Evolutionary conservation across 2,888 invertebrate species (phyloP).

Genomic region (Agrotis exclamationis): DNA sequence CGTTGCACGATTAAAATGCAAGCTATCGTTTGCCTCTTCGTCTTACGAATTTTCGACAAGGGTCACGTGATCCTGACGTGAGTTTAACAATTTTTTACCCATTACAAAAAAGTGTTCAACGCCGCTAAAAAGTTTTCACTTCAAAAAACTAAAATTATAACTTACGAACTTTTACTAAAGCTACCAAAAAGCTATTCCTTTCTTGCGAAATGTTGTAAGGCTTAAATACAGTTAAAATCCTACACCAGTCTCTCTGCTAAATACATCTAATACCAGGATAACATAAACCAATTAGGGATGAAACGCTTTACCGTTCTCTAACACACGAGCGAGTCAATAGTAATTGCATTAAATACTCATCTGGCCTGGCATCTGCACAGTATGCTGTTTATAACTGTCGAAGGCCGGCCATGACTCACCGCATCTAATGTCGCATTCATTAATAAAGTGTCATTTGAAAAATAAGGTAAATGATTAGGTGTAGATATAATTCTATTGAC

Average conservation of each 20-base stretch:
- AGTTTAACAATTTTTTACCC: too few relatives aligned
- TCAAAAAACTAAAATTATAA: neutral
- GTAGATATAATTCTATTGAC: neutral
- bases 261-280: constrained; percentile 33
- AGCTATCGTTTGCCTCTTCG: too few relatives aligned
- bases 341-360: constrained; percentile 56
- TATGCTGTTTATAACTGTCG: constrained; percentile 41
- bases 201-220: neutral
- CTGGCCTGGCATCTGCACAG: constrained; percentile 51
- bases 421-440: constrained; percentile 40
- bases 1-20: too few relatives aligned
- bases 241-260: neutral
- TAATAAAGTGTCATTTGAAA: constrained; percentile 38
- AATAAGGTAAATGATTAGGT: constrained; percentile 38
- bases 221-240: neutral
- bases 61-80: too few relatives aligned
- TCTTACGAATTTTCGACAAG: too few relatives aligned
- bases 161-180: neutral
- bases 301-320: constrained; percentile 39
- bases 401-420: constrained; percentile 47
- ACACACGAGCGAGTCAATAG: constrained; percentile 51
- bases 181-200: neutral
- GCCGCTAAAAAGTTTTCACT: too few relatives aligned
- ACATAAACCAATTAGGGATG: constrained; percentile 55
- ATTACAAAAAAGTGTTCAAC: too few relatives aligned